Evolutionary conservation across 2,797 vertebrate species (phyloP).

Genomic region (Mallotus villosus): DNA sequence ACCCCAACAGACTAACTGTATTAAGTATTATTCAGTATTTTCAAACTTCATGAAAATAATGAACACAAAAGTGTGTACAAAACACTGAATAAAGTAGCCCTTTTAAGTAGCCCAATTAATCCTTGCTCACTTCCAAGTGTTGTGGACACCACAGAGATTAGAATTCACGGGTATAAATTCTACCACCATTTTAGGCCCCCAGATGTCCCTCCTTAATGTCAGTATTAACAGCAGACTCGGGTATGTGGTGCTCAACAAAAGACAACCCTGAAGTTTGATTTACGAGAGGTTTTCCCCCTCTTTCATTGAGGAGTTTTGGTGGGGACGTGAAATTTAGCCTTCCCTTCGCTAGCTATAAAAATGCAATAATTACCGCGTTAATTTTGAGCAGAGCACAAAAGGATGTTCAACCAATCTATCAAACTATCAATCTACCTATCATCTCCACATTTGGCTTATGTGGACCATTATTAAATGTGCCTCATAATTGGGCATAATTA

Average conservation of each 20-base stretch:
- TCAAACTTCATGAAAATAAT: conserved; percentile 46
- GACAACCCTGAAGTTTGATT: conserved; percentile 45
- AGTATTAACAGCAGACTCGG: conserved; percentile 53
- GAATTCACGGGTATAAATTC: conserved; percentile 61
- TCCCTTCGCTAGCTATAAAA: conserved; percentile 58
- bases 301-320: conserved; percentile 47
- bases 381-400: conserved; percentile 70
- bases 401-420: conserved; percentile 65
- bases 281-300: conserved; percentile 36
- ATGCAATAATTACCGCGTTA: conserved; percentile 70
- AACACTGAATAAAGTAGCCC: too few relatives aligned
- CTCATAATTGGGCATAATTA: conserved; percentile 78
- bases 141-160: conserved; percentile 52
- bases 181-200: conserved; percentile 55
- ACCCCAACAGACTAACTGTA: background rate
- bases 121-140: conserved; percentile 58
- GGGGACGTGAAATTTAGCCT: conserved; percentile 56
- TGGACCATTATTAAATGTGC: conserved; percentile 72
- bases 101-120: conserved; percentile 57
- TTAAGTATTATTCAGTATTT: background rate
- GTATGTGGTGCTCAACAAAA: conserved; percentile 38
- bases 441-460: conserved; percentile 59
- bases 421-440: conserved; percentile 78
- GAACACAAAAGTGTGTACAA: too few relatives aligned
- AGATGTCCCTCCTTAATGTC: conserved; percentile 57